Evolutionary conservation across 92 coral and sea anemone genomes (phyloP), one percentile per base, ranked within the genome.

Genomic region (Nematostella vectensis): DNA sequence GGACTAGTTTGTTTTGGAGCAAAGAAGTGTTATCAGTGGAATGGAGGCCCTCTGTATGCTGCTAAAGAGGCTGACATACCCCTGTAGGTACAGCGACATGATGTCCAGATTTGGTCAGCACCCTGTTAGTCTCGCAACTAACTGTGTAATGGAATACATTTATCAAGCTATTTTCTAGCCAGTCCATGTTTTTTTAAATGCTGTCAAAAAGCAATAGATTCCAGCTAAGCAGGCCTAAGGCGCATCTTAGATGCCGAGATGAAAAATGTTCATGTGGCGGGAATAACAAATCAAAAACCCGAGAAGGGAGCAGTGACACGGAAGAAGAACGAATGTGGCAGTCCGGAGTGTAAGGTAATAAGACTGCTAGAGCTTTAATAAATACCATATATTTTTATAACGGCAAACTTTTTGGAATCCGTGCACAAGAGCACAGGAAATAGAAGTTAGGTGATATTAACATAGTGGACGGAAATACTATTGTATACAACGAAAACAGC

Each of bases 391-490:
- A 63, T 43, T 63, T 54, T 53, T 48, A 66, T 22, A 66, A 66
- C 29, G 72, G 72, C 6, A 66, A 66, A 42, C 44, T 66, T 43
- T 66, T 66, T 55, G 72, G 63, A 25, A 45, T 66, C 44, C 72
- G 72, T 27, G 54, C 72, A 18, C 62, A 57, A 48, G 54, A 66
- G 54, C 57, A 66, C 62, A 66, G 72, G 47, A 55, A 43, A 6
- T 44, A 40, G 38, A 40, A 54, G 25, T 21, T 59, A 18, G 44
- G 23, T 23, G 65, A 59, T 59, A 59, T 59, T 59, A 38, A 59
- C 22, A 40, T 58, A 39, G 64, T 58, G 17, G 64, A 58, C 51
- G 51, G 18, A 39, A 40, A 56, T n/a, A 53, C 58, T 27, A 54
- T n/a, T 29, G 52, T 40, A 28, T 58, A 58, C 51, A 59, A 50